These are phyloP conservation scores for Amphipoea lucens DNA, from an alignment of 2,888 invertebrate genomes.

Conservation along the genomic window DNA sequence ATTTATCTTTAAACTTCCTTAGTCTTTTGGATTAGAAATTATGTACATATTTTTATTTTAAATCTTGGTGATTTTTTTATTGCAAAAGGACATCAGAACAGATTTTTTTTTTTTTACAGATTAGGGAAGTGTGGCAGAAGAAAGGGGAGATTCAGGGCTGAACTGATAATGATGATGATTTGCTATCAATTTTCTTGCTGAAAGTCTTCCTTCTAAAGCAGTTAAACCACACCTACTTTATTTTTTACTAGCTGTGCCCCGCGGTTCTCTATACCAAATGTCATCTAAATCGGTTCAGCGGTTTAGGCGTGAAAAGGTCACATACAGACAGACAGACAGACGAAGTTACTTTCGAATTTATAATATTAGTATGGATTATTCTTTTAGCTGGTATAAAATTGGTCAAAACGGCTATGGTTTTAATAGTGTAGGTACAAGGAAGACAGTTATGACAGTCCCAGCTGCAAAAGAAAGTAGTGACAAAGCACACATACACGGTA, in stretches of 20 bases:
- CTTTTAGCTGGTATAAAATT: neutral
- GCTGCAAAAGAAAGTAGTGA: conserved; percentile 16
- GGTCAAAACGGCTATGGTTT: neutral
- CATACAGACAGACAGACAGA: no score
- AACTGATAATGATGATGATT: neutral
- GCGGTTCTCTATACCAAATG: no score
- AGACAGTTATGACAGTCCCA: neutral
- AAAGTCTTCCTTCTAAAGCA: neutral
- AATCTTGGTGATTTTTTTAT: neutral
- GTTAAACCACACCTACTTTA: neutral
- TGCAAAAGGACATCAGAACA: no score
- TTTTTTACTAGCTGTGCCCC: no score
- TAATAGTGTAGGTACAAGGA: neutral
- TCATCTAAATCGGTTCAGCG: no score
- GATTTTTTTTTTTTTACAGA: no score
- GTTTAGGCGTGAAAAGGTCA: no score
- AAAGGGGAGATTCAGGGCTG: no score
- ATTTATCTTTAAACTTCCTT: neutral
- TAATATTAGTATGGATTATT: no score
- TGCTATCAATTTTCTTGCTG: neutral
- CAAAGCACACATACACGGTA: neutral
- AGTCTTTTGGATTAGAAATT: neutral
- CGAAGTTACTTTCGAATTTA: no score
- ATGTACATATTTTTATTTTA: neutral
- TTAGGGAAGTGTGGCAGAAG: no score